Evolutionary conservation across 2,113 vertebrate genomes (phyloP).

Genomic region (Lonchura striata): DNA sequence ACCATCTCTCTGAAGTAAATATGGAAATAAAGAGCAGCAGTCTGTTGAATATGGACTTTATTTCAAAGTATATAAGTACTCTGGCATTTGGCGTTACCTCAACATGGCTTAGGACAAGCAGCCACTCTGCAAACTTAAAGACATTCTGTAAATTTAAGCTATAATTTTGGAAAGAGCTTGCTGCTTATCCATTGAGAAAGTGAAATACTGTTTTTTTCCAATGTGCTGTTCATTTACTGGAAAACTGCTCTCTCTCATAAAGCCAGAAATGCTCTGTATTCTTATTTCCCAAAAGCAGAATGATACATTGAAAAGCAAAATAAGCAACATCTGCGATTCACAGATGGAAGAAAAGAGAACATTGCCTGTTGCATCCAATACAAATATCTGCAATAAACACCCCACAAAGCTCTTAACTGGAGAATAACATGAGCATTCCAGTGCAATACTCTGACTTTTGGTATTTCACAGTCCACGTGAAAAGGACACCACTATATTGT

Average conservation of each 20-base stretch:
- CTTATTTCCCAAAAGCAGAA: slow-evolving; percentile 52
- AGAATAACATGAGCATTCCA: neutral
- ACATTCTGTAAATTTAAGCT: slow-evolving; percentile 33
- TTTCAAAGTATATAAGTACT: slow-evolving; percentile 17
- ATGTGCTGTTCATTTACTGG: slow-evolving; percentile 26
- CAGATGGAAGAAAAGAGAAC: neutral
- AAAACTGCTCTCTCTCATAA: slow-evolving; percentile 23
- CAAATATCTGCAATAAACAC: slow-evolving; percentile 56
- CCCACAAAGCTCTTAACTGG: neutral
- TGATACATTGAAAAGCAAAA: slow-evolving; percentile 35
- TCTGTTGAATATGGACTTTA: neutral
- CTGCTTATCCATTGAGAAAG: slow-evolving; percentile 44
- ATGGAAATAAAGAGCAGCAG: neutral
- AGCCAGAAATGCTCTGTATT: slow-evolving; percentile 27
- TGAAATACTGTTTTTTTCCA: slow-evolving; percentile 56
- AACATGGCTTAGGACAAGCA: slow-evolving; percentile 11
- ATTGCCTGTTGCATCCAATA: neutral
- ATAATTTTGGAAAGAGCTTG: slow-evolving; percentile 43
- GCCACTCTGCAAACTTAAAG: neutral
- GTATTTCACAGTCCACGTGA: neutral
- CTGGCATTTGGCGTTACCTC: neutral
- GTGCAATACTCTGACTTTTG: neutral
- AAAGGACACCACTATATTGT: neutral
- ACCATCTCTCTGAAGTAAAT: neutral
- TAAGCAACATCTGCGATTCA: slow-evolving; percentile 19